Conservation (phyloP, 2,113 vertebrate genomes). For the Corythaeola cristata region DNA sequence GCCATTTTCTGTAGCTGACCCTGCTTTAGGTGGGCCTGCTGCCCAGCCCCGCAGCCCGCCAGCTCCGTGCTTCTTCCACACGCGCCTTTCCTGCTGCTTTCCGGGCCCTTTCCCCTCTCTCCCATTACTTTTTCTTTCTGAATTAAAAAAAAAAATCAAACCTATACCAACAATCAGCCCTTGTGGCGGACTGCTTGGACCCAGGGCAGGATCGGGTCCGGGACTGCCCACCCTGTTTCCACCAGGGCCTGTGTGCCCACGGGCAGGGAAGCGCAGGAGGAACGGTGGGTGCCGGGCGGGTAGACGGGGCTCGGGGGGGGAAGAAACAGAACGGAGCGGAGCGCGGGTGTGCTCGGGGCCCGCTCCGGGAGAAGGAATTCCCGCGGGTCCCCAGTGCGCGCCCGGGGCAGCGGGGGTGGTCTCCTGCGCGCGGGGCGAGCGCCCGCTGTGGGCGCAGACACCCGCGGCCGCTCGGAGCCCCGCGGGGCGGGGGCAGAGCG, state of each 20-base stretch:
- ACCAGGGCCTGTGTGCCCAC: fast-evolving
- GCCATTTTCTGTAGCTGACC: not conserved
- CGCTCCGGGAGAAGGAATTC: no score
- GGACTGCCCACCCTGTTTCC: no score
- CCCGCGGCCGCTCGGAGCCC: no score
- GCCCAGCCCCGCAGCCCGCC: not conserved
- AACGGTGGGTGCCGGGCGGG: fast-evolving
- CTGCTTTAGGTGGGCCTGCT: not conserved
- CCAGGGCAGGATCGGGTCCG: no score
- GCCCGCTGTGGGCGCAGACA: no score
- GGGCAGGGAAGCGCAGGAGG: fast-evolving
- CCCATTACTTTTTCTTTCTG: not conserved
- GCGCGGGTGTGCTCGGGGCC: no score
- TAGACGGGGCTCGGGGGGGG: no score
- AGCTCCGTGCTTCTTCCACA: not conserved
- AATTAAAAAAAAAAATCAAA: not conserved
- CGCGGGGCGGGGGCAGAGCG: no score
- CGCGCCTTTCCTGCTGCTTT: not conserved
- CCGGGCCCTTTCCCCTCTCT: not conserved
- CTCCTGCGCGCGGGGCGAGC: no score
- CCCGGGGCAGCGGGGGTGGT: no score
- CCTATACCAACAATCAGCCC: fast-evolving
- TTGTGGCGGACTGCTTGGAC: not conserved
- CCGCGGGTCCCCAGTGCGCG: no score
- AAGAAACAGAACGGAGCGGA: no score